Evolutionary conservation across 2,888 invertebrate genomes (phyloP).

Genomic region (Cerastis leucographa): DNA sequence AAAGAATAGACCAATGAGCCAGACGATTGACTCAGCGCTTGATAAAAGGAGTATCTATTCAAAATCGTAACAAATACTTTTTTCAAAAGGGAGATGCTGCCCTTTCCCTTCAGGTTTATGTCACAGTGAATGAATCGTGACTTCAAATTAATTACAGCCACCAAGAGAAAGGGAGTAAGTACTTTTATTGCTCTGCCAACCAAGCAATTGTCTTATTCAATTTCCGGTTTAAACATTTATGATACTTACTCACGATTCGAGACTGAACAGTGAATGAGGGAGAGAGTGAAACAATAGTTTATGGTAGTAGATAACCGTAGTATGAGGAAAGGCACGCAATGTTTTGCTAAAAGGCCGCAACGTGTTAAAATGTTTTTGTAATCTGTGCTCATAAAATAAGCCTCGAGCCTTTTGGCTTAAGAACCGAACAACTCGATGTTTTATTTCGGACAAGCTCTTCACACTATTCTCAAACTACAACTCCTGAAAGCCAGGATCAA

Average conservation of each 20-base stretch:
- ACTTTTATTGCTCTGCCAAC: slow-evolving; percentile 40
- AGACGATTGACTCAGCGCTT: not conserved
- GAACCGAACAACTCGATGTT: not conserved
- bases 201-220: slow-evolving; percentile 56
- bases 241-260: slow-evolving; percentile 33
- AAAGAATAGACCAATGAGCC: not conserved
- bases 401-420: not conserved
- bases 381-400: not conserved
- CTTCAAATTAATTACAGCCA: slow-evolving; percentile 36
- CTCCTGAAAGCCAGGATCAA: not conserved
- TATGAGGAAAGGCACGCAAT: not conserved
- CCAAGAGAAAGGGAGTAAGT: slow-evolving; percentile 52
- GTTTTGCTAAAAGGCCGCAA: not conserved
- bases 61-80: not conserved
- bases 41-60: not conserved
- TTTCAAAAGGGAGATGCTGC: not conserved
- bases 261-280: slow-evolving; percentile 23
- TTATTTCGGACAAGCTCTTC: not conserved
- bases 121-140: slow-evolving; percentile 36
- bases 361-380: not conserved
- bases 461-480: not conserved
- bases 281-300: not conserved
- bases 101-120: slow-evolving; percentile 6
- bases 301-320: not conserved
- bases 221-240: slow-evolving; percentile 34